Conservation (phyloP, 2,797 vertebrate genomes). For the Kryptopterus vitreolus region DNA sequence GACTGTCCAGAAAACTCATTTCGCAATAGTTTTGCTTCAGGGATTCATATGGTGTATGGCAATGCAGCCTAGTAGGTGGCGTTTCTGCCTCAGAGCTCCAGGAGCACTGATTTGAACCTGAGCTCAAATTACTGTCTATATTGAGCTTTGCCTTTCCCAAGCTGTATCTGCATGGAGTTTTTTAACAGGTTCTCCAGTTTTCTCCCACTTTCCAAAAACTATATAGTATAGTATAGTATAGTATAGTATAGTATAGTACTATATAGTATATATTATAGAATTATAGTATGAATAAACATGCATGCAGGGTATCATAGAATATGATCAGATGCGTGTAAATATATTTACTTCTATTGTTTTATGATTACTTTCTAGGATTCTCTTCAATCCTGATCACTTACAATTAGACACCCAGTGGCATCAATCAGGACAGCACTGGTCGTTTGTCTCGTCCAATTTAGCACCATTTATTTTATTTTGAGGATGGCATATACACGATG, state of each 20-base stretch:
- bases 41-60: neutral
- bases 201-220: neutral
- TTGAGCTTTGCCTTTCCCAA: neutral
- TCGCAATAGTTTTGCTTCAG: neutral
- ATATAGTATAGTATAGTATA: too few species aligned
- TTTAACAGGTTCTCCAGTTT: neutral
- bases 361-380: too few species aligned
- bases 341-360: too few species aligned
- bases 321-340: too few species aligned
- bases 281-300: neutral
- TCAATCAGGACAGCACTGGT: too few species aligned
- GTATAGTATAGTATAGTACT: too few species aligned
- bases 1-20: neutral
- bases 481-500: too few species aligned
- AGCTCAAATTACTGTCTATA: neutral
- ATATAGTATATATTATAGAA: too few species aligned
- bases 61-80: neutral
- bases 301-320: neutral
- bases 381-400: too few species aligned
- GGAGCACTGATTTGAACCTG: neutral
- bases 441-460: too few species aligned
- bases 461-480: too few species aligned
- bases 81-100: neutral
- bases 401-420: too few species aligned
- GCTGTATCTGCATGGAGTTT: neutral